phyloP scores from a whole-genome alignment of 2,113 vertebrate genomes.

The Leucopsar rothschildi region DNA sequence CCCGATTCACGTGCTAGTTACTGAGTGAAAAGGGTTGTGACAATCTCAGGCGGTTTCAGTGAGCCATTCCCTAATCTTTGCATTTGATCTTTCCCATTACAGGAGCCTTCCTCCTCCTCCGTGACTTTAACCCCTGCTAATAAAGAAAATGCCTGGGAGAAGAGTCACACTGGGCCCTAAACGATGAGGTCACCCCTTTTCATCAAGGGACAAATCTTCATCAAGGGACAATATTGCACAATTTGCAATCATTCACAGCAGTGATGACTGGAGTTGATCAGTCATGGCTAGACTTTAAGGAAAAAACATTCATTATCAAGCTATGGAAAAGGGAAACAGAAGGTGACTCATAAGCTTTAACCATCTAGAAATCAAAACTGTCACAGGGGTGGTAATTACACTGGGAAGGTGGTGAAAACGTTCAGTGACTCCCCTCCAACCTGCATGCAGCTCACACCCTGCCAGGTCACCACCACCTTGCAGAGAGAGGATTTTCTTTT shows the following conservation, averaged over 20 bases:
- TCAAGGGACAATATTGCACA: slow-evolving; percentile 14
- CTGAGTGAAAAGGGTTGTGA: not conserved
- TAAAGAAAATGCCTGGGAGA: slow-evolving; percentile 20
- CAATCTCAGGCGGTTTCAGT: not conserved
- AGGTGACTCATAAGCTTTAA: slow-evolving; percentile 1
- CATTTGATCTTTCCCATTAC: not conserved
- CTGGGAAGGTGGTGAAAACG: not conserved
- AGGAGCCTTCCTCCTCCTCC: not conserved
- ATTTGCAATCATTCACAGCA: not conserved
- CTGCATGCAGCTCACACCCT: not conserved
- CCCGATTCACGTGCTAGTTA: not conserved
- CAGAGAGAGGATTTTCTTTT: not conserved
- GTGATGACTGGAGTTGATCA: not conserved
- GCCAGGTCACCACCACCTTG: not conserved
- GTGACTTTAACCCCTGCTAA: slow-evolving; percentile 11
- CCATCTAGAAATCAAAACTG: not conserved
- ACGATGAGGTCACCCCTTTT: not conserved
- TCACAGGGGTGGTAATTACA: not conserved
- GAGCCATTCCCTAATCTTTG: not conserved
- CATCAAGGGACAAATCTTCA: not conserved
- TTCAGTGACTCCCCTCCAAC: not conserved
- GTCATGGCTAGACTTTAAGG: not conserved
- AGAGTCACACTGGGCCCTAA: not conserved
- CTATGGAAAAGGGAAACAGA: slow-evolving; percentile 1
- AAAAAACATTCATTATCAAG: not conserved